Evolutionary conservation across 2,888 invertebrate genomes (phyloP).

Genomic region (Cephonodes hylas): DNA sequence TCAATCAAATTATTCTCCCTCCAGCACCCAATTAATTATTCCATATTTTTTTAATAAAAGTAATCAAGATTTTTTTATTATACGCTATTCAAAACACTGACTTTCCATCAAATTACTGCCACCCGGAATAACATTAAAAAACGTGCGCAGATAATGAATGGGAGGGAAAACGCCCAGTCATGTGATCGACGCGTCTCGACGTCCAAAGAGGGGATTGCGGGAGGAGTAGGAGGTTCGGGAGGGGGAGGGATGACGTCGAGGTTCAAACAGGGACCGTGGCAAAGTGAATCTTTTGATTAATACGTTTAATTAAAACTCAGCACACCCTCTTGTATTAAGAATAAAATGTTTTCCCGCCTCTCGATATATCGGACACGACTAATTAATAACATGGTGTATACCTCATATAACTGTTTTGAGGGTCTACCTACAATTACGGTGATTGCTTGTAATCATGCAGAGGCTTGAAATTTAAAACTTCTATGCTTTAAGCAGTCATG

Average conservation of each 20-base stretch:
- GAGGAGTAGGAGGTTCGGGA: not conserved
- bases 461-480: too few relatives aligned
- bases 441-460: not conserved
- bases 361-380: slow-evolving; percentile 8
- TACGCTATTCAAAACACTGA: not conserved
- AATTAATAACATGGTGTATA: slow-evolving; percentile 9
- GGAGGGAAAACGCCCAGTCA: slow-evolving; percentile 37
- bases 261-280: slow-evolving; percentile 16
- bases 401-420: not conserved
- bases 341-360: slow-evolving; percentile 21
- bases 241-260: not conserved
- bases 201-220: too few relatives aligned
- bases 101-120: not conserved
- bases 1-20: not conserved
- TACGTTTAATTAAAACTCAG: slow-evolving; percentile 52
- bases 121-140: not conserved
- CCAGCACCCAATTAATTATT: not conserved
- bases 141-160: slow-evolving; percentile 12
- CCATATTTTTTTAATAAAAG: not conserved
- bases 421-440: not conserved
- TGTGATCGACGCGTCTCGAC: slow-evolving; percentile 53
- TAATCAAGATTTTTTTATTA: not conserved
- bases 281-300: slow-evolving; percentile 43
- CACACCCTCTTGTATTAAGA: slow-evolving; percentile 32
- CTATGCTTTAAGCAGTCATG: too few relatives aligned